Evolutionary conservation across 92 coral and sea anemone genomes (phyloP).

Genomic region (Pocillopora grandis): DNA sequence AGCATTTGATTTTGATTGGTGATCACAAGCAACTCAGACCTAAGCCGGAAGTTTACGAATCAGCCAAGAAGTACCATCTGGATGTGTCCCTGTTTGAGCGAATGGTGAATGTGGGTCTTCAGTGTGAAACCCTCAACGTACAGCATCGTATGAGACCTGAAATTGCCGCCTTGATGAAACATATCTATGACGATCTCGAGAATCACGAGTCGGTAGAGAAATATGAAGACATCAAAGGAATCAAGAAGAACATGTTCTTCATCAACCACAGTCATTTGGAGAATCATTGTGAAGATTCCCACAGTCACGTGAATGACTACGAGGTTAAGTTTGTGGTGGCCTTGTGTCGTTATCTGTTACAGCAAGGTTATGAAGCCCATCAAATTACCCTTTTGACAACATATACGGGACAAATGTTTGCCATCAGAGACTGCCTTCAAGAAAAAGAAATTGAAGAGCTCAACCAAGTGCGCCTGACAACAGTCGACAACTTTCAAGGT

Average conservation of each 20-base stretch:
- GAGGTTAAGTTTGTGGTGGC: slow-evolving; percentile 75
- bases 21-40: slow-evolving; percentile 94
- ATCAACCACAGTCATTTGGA: slow-evolving; percentile 71
- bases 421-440: slow-evolving; percentile 57
- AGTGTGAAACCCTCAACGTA: slow-evolving; percentile 67
- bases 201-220: slow-evolving; percentile 85
- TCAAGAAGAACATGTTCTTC: slow-evolving; percentile 64
- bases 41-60: slow-evolving; percentile 77
- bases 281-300: slow-evolving; percentile 54
- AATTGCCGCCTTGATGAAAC: slow-evolving; percentile 78
- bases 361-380: slow-evolving; percentile 73
- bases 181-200: slow-evolving; percentile 75
- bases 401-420: slow-evolving; percentile 88
- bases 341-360: slow-evolving; percentile 73
- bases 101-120: slow-evolving; percentile 73
- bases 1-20: slow-evolving; percentile 92
- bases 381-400: slow-evolving; percentile 80
- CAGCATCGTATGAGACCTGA: slow-evolving; percentile 98
- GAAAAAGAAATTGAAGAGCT: slow-evolving; percentile 26
- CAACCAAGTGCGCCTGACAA: slow-evolving; percentile 58
- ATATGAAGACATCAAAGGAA: slow-evolving; percentile 79
- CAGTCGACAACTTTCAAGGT: slow-evolving; percentile 96
- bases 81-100: slow-evolving; percentile 88
- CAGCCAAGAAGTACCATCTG: slow-evolving; percentile 71
- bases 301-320: slow-evolving; percentile 76